Conservation (phyloP, 2,797 vertebrate species). For the Avahi laniger region DNA sequence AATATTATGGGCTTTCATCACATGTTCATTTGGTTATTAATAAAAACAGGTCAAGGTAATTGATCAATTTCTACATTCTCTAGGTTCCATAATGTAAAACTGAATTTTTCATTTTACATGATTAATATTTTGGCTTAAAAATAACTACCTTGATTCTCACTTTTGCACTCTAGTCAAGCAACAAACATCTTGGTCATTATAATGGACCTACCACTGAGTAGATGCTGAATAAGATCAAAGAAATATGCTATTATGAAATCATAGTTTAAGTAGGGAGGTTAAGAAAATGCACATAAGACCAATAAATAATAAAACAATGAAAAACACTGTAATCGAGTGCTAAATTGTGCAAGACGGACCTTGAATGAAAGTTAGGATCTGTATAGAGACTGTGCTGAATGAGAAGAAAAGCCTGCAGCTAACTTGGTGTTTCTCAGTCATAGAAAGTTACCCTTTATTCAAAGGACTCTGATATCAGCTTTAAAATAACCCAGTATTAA, state of each 20-base stretch:
- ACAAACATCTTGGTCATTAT: not conserved
- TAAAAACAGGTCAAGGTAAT: not conserved
- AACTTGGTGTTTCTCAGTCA: not conserved
- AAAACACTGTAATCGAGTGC: not conserved
- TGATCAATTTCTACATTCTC: not conserved
- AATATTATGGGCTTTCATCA: conserved; percentile 5
- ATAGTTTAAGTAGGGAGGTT: not conserved
- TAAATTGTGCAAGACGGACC: not conserved
- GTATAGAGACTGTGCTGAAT: not conserved
- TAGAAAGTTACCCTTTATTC: not conserved
- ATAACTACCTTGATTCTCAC: not conserved
- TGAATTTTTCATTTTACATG: not conserved
- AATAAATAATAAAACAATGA: not conserved
- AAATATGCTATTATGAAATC: not conserved
- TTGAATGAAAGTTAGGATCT: not conserved
- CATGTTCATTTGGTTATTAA: not conserved
- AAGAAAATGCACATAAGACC: not conserved
- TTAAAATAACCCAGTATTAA: not conserved
- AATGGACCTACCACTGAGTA: not conserved
- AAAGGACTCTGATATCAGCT: not conserved
- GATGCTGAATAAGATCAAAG: not conserved
- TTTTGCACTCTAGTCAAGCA: not conserved
- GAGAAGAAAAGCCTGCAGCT: not conserved
- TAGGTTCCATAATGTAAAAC: not conserved
- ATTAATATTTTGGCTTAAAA: not conserved